phyloP scores from a whole-genome alignment of 2,113 vertebrate genomes.

The Steatornis caripensis region DNA sequence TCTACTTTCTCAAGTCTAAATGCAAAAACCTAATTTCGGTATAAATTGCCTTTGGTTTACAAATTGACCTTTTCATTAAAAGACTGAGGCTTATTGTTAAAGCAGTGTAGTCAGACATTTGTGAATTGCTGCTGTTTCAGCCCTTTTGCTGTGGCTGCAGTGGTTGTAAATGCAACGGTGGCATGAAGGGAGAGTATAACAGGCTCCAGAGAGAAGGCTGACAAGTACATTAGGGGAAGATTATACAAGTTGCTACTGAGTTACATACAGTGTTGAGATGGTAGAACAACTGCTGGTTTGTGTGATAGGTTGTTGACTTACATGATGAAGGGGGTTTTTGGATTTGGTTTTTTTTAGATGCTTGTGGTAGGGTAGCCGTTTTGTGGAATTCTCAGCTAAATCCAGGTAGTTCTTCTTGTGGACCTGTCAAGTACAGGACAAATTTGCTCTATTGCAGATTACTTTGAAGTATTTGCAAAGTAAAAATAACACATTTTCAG shows the following conservation, averaged over 20 bases:
- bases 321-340: fast-evolving
- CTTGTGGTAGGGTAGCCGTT: neutral
- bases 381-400: neutral
- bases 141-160: neutral
- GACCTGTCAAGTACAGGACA: neutral
- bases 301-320: neutral
- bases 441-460: neutral
- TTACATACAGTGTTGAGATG: neutral
- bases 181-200: neutral
- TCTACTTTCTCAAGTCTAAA: neutral
- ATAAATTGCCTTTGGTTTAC: neutral
- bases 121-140: neutral
- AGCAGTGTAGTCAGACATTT: neutral
- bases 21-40: fast-evolving
- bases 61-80: neutral
- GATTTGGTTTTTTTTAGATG: neutral
- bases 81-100: neutral
- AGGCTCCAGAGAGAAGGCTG: neutral
- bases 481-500: neutral
- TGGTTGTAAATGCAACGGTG: neutral
- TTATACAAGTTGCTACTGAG: neutral
- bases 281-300: neutral
- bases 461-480: neutral
- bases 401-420: neutral
- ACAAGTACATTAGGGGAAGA: neutral